Base-by-base conservation (phyloP, 2,888 invertebrate species). In the Amphipyra berbera region DNA sequence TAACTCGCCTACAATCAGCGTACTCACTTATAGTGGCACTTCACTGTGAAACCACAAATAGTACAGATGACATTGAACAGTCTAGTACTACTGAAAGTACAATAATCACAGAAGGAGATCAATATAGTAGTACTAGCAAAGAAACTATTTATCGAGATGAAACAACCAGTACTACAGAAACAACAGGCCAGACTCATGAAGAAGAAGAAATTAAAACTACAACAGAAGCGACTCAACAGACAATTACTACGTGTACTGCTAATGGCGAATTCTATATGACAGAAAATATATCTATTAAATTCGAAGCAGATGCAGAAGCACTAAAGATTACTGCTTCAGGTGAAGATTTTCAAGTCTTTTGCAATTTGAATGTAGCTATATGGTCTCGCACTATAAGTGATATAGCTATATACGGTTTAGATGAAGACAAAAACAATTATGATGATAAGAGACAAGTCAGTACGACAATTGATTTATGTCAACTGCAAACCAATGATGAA, bases 391-490 rank as follows among this genome's bases (percentile, higher is more conserved):
- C 46, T 1, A 76, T 95, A 1, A 72, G 65, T 41, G 82, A 88
- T 61, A 71, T 95, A 6, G 84, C 78, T 15, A 78, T 95, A 6
- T 95, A 90, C 56, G 95, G 95, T 6, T 82, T 95, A 6, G 79
- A 86, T 35, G 80, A 85, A 6, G 78, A 84, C 45, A 50, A 86
- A 8, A 95, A 95, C 63, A 94, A 95, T 76, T 96, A 85, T 50
- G 95, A 95, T 70, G 71, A 90, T 48, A 77, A 86, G 54, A 88
- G 78, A 73, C 61, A 81, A 42, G 63, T 91, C 5, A 57, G n/a
- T 10, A 61, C 61, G 0, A 66, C 60, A 5, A 82, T 91, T 41
- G 76, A 92, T 73, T 81, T 95, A 35, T 94, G 94, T 64, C 42
- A 69, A 44, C 73, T 91, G 9, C 47, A 74, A 61, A 69, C 48